Conservation (phyloP, 2,113 vertebrate genomes). For the Motacilla alba region DNA sequence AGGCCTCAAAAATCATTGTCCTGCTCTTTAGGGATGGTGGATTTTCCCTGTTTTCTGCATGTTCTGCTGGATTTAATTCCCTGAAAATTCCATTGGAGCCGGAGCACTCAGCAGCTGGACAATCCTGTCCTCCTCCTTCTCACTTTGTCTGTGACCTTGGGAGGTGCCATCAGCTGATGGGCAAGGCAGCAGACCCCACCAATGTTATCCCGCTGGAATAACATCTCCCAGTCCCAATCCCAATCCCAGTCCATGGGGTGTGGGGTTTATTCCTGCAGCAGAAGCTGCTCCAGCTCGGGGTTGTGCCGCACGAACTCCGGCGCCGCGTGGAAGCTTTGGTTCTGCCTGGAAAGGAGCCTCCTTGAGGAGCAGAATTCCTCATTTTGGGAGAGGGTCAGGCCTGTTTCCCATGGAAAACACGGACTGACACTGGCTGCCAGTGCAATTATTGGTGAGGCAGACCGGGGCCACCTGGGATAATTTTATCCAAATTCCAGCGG, state of each 20-base stretch:
- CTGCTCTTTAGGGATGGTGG: accelerated
- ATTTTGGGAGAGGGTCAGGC: background rate
- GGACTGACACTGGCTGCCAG: background rate
- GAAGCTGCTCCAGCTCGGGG: background rate
- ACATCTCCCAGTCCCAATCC: background rate
- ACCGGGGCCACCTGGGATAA: background rate
- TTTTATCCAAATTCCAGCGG: background rate
- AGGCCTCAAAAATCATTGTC: background rate
- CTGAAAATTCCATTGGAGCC: background rate
- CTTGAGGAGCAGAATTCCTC: background rate
- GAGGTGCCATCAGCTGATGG: background rate
- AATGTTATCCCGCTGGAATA: background rate
- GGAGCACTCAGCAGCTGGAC: background rate
- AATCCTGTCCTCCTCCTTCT: background rate
- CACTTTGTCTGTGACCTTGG: background rate
- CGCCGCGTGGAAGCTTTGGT: background rate
- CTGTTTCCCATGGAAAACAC: background rate
- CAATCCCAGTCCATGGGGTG: background rate
- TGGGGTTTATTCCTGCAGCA: background rate
- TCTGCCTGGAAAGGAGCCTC: background rate
- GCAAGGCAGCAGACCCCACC: background rate
- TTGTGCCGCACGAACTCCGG: background rate
- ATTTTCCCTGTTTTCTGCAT: background rate
- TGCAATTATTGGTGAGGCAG: background rate
- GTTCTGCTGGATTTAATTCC: background rate